Conservation (phyloP, 1,140 invertebrate genomes). For the Diachasmimorpha longicaudata region DNA sequence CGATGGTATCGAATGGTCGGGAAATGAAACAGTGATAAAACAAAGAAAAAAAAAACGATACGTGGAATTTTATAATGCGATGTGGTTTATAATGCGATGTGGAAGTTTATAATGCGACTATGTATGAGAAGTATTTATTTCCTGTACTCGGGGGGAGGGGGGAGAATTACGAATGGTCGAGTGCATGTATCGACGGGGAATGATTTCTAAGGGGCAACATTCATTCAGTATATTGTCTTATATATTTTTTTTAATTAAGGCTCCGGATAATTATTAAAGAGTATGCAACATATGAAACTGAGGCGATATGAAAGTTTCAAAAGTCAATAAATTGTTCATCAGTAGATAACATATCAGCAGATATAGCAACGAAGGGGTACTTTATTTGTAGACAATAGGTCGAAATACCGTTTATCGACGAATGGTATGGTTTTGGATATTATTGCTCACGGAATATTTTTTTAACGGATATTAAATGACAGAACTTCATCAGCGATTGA, state of each 20-base stretch:
- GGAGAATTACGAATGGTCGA: slow-evolving; percentile 22
- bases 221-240: background rate
- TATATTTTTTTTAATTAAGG: no score
- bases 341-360: no score
- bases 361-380: no score
- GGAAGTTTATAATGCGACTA: slow-evolving; percentile 42
- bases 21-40: slow-evolving; percentile 52
- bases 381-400: no score
- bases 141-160: background rate
- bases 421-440: no score
- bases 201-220: background rate
- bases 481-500: no score
- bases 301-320: no score
- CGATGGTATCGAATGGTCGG: slow-evolving; percentile 42
- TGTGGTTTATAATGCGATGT: slow-evolving; percentile 45
- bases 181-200: background rate
- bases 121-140: background rate
- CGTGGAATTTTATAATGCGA: slow-evolving; percentile 47
- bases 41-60: slow-evolving; percentile 48
- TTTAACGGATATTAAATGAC: no score
- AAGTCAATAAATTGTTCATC: no score
- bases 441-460: no score
- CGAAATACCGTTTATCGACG: no score
- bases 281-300: no score
- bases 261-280: background rate